Conservation (phyloP, 2,888 invertebrate species). For the Abrostola tripartita region DNA sequence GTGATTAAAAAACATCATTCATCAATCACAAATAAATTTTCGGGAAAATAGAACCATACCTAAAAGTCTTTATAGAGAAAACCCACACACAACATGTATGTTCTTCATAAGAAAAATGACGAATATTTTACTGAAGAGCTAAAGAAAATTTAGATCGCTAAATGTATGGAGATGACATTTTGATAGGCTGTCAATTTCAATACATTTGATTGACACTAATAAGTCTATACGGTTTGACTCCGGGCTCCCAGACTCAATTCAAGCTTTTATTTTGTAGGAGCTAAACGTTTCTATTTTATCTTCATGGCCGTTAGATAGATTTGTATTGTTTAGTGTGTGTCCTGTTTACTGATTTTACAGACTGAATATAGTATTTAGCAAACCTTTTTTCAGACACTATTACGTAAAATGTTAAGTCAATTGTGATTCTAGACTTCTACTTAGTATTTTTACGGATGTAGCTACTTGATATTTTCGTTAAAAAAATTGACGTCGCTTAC, state of each 20-base stretch:
- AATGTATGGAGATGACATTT: not conserved
- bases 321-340: not conserved
- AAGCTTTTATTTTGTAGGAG: not conserved
- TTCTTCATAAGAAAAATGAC: not conserved
- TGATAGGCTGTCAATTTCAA: constrained; percentile 3
- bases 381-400: too few relatives aligned
- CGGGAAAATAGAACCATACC: too few relatives aligned
- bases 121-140: not conserved
- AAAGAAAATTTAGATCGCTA: not conserved
- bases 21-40: too few relatives aligned
- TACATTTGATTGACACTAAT: not conserved
- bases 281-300: not conserved
- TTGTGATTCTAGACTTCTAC: too few relatives aligned
- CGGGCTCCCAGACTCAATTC: not conserved
- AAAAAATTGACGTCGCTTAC: too few relatives aligned
- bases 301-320: not conserved
- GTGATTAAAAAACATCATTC: too few relatives aligned
- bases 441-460: too few relatives aligned
- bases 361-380: too few relatives aligned
- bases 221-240: not conserved
- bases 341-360: not conserved
- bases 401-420: too few relatives aligned
- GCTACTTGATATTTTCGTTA: too few relatives aligned
- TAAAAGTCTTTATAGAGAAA: not conserved
- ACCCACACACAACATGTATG: not conserved